phyloP scores from a whole-genome alignment of 2,888 invertebrate species.

The Gortyna flavago region DNA sequence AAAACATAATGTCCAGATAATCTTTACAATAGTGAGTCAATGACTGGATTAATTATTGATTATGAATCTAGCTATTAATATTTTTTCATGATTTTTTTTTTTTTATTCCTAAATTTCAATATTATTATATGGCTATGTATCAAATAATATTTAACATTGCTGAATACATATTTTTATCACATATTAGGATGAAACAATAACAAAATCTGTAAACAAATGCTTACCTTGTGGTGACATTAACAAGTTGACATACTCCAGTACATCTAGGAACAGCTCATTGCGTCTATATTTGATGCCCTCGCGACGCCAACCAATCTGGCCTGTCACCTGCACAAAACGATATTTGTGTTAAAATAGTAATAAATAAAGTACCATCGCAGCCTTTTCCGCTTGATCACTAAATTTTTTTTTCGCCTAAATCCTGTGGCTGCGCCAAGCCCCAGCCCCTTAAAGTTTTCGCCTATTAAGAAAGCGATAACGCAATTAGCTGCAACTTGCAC shows the following conservation, averaged over 20 bases:
- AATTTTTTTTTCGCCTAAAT: too few relatives aligned
- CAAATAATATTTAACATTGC: neutral
- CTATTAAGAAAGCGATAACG: too few relatives aligned
- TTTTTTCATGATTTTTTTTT: too few relatives aligned
- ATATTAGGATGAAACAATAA: neutral
- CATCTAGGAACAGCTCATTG: conserved; percentile 99
- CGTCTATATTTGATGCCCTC: conserved; percentile 99
- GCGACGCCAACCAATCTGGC: conserved; percentile 99
- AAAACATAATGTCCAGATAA: neutral
- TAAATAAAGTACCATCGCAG: too few relatives aligned
- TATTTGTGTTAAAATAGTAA: too few relatives aligned
- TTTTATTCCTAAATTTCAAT: too few relatives aligned
- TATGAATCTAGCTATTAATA: neutral
- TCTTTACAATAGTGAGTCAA: neutral
- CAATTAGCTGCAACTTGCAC: too few relatives aligned
- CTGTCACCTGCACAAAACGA: conserved; percentile 91
- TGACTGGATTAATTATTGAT: neutral
- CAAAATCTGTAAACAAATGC: neutral
- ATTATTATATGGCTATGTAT: too few relatives aligned
- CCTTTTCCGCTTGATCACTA: too few relatives aligned
- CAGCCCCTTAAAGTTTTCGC: too few relatives aligned
- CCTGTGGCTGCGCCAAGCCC: too few relatives aligned
- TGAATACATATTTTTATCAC: neutral
- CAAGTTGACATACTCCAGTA: conserved; percentile 99
- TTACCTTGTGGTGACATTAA: conserved; percentile 99